Evolutionary conservation across 1,140 invertebrate genomes (phyloP).

Genomic region (Drosophila repleta): DNA sequence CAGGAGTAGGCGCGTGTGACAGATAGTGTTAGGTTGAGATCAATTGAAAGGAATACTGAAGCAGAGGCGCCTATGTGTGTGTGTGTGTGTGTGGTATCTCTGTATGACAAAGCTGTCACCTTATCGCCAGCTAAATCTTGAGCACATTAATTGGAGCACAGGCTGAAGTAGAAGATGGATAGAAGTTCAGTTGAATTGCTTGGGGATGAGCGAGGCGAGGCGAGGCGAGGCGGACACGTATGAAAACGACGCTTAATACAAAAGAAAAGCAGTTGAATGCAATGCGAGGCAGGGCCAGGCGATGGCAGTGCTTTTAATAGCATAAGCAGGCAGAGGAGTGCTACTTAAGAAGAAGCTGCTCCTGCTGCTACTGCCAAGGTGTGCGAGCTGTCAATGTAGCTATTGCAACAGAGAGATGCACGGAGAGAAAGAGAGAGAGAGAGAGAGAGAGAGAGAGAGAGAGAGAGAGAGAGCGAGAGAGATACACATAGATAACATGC

Average conservation of each 20-base stretch:
- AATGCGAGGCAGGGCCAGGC: conserved; percentile 21
- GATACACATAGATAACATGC: conserved; percentile 68
- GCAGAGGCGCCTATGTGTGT: neutral
- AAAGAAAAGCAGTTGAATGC: conserved; percentile 69
- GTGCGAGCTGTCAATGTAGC: conserved; percentile 4
- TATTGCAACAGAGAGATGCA: neutral
- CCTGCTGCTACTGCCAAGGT: conserved; percentile 28
- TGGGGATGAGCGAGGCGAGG: neutral
- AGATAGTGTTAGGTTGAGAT: neutral
- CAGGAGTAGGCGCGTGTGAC: neutral
- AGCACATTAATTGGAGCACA: conserved; percentile 45
- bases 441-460: too few relatives aligned
- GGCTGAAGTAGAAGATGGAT: neutral
- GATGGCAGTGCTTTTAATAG: conserved; percentile 65
- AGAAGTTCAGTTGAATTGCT: neutral
- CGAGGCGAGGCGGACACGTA: neutral
- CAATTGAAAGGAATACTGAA: conserved; percentile 37
- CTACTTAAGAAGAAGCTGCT: conserved; percentile 59
- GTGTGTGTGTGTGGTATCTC: conserved; percentile 17
- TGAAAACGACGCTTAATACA: conserved; percentile 32
- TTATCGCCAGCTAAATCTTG: conserved; percentile 40
- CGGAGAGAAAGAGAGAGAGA: too few relatives aligned
- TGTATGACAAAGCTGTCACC: conserved; percentile 46
- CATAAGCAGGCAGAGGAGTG: conserved; percentile 70
- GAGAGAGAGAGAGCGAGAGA: neutral